Base-by-base conservation (phyloP, 2,113 vertebrate species). In the Morone saxatilis region DNA sequence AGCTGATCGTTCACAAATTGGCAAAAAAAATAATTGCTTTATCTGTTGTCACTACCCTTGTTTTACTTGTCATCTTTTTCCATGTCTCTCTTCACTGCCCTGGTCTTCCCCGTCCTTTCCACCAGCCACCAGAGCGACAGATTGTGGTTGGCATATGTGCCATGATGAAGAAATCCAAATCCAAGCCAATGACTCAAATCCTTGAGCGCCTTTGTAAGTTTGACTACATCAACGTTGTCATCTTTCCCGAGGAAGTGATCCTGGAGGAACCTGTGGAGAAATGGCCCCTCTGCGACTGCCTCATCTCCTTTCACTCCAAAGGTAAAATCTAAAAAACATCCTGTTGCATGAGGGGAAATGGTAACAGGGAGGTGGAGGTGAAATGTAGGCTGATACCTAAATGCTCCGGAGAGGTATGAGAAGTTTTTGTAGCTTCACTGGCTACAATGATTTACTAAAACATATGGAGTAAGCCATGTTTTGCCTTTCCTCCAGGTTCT, bases 301-400 rank as follows among this genome's bases (percentile, higher is more conserved):
- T 99, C 54, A 97, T 99, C 84, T 99, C 98, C 19, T 99, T 99
- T 90, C 98, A 99, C 95, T 99, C 98, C 92, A 99, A 99, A 98
- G 98, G 98, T 99, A 88, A 71, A 73, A 7, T 13, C 17, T 16
- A 36, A 19, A 43, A 7, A 78, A 17, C 25, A 11, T 78, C 59
- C 47, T 56, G 40, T 31, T 75, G 31, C 5, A 31, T 43, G 16
- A 57, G 5, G 14, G 48, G 41, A 20, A 61, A 54, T 13, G 0
- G 56, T 68, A 7, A 45, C 36, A 9, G 13, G 38, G 4, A 43
- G 68, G 48, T 76, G 14, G 20, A 54, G 14, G 13, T 31, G 17
- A 56, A 63, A 10, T 25, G 5, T 36, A 13, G 41, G 22, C 14
- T 43, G 13, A 8, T 20, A n/a, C 6, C 71, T 7, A 68, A 50